Evolutionary conservation across 2,888 invertebrate genomes (phyloP), one percentile per base, ranked within the genome.

Genomic region (Drosophila kuntzei): DNA sequence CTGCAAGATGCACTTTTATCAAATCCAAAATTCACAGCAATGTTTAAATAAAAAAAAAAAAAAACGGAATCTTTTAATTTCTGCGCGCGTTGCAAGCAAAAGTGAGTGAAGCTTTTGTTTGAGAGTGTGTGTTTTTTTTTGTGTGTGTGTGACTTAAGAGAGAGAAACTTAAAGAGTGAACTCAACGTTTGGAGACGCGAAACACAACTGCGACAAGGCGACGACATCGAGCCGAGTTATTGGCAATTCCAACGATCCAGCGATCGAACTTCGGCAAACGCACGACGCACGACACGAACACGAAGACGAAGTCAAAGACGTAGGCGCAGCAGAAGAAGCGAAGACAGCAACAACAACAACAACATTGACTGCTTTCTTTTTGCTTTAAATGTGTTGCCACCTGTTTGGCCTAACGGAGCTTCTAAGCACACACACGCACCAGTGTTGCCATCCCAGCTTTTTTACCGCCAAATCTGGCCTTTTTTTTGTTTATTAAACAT

Each of bases 171-270:
- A n/a, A 46, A 61, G 41, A 76, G 47, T 85, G 78, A 79, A 79
- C 89, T 75, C 77, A 67, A 75, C 90, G 82, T 79, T 86, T 70
- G 76, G 67, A 84, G 78, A 85, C 84, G 77, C 89, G 89, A 89
- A 90, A 76, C 75, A 81, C 82, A 84, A 90, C 91, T 90, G 87
- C 86, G 86, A 66, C 58, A 49, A 88, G 87, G 76, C 74, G 69
- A 76, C 71, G 71, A 77, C 77, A 79, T 80, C 82, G 51, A 59
- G 81, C 76, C 81, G 87, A 84, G 86, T 90, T 86, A 86, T 90
- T 87, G 89, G 85, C 84, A 70, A 78, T 78, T 70, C 57, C 68
- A 71, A 49, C 73, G 64, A 54, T 37, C 57, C 61, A 53, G n/a
- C 63, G 51, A 18, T 41, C 47, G 44, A 61, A 25, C 37, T n/a